Evolutionary conservation across 2,888 invertebrate species (phyloP).

Genomic region (Sarcophaga rosellei): DNA sequence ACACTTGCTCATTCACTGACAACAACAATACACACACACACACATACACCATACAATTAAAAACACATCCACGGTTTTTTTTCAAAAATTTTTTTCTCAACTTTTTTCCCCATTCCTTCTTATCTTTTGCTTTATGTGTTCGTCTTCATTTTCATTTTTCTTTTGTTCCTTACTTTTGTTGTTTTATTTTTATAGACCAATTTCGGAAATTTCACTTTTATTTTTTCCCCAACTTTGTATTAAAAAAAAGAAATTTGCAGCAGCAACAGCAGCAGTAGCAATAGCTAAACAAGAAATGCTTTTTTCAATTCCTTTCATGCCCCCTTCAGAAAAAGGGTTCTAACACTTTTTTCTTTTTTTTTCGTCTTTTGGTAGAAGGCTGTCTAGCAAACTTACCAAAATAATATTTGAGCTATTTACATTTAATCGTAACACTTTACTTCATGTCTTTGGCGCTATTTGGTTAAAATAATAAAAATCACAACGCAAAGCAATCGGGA

Average conservation of each 20-base stretch:
- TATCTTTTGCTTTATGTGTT: slow-evolving; percentile 49
- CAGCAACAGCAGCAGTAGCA: slow-evolving; percentile 47
- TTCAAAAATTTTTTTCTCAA: slow-evolving; percentile 43
- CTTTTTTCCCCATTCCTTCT: slow-evolving; percentile 47
- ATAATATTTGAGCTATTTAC: slow-evolving; percentile 65
- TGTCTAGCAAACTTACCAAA: slow-evolving; percentile 65
- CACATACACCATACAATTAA: slow-evolving; percentile 47
- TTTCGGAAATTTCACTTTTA: slow-evolving; percentile 67
- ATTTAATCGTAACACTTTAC: slow-evolving; percentile 59
- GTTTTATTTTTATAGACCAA: slow-evolving; percentile 53
- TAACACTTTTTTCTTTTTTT: slow-evolving; percentile 35
- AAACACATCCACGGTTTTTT: slow-evolving; percentile 65
- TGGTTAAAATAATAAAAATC: slow-evolving; percentile 55
- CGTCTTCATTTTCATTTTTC: slow-evolving; percentile 36
- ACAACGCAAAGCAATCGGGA: slow-evolving; percentile 48
- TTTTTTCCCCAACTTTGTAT: slow-evolving; percentile 54
- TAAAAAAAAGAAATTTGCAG: slow-evolving; percentile 46
- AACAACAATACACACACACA: slow-evolving; percentile 34
- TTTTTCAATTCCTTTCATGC: slow-evolving; percentile 45
- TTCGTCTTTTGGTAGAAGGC: slow-evolving; percentile 24
- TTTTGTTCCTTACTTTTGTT: slow-evolving; percentile 20
- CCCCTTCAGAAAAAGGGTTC: slow-evolving; percentile 54
- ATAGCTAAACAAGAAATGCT: slow-evolving; percentile 50
- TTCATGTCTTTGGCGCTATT: slow-evolving; percentile 67
- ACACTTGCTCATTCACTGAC: slow-evolving; percentile 34